Base-by-base conservation (phyloP, 2,797 vertebrate species). In the Rhynchotus rufescens region DNA sequence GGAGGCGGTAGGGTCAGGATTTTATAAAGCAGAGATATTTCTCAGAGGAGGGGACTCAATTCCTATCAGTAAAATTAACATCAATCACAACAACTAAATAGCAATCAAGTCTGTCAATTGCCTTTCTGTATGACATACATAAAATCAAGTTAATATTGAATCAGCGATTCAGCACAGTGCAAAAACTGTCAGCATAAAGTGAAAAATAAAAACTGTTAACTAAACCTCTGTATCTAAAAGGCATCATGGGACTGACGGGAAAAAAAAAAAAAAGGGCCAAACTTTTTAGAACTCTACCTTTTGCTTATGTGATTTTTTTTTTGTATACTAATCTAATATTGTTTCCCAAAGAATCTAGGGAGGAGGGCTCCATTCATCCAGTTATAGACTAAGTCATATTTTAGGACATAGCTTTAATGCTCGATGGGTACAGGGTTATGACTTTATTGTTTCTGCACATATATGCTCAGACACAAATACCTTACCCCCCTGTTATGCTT, bases 171-270 rank as follows among this genome's bases (percentile, higher is more conserved):
- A 36, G 36, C 36, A 6, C 82, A 57, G 59, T 15, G 79, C 79
- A 60, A 56, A 75, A 84, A 66, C 51, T 25, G 13, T 14, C 88
- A 86, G 62, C 75, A 83, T 17, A 71, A 62, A 66, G 62, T 23
- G 79, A 77, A 80, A 72, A 88, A 75, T 4, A 16, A 86, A 44
- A 90, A 59, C 38, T 30, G 57, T 80, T 83, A 82, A 34, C 49
- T 60, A 88, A 36, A 84, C 44, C 36, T 25, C 52, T 51, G 22
- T 11, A 62, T 8, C 66, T 54, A 61, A 72, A 86, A 45, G 36
- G 47, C 66, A 85, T 25, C 69, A 77, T 0, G 0, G 42, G 6
- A 69, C 2, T 67, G 22, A 28, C 38, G 79, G 86, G 36, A 10
- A 10, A 36, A 36, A 36, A 76, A 20, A 34, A 74, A 23, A 49